Percentiles rank a stretch among this genome's conserved stretches.
Conservation (phyloP, 2,797 vertebrate species). For the Eidolon dupreanum region DNA sequence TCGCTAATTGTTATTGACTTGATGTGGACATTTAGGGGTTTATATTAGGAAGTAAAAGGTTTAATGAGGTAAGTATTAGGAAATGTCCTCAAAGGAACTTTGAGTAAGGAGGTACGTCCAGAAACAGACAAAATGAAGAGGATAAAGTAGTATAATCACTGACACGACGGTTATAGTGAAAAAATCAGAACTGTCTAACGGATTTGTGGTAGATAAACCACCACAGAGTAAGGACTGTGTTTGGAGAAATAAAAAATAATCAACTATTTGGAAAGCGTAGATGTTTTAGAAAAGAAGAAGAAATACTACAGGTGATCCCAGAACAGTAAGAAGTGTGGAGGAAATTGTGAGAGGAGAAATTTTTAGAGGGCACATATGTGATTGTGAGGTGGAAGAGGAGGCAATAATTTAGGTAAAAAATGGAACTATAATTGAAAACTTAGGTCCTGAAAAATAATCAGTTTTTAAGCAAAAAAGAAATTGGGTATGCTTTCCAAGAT, state of each 20-base stretch:
- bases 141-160: not conserved
- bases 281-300: not conserved
- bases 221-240: not conserved
- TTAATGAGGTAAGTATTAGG: not conserved
- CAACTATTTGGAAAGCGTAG: not conserved
- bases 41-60: not conserved
- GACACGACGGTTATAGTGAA: not conserved
- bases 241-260: not conserved
- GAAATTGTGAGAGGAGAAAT: not conserved
- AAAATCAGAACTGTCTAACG: not conserved
- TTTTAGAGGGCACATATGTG: not conserved
- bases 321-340: not conserved
- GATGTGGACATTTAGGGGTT: not conserved
- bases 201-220: not conserved
- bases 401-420: not conserved
- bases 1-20: not conserved
- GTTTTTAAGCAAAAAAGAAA: not conserved
- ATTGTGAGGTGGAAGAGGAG: rapidly evolving
- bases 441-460: not conserved
- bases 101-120: not conserved
- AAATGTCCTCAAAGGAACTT: not conserved
- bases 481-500: not conserved
- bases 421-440: no score
- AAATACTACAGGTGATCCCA: not conserved
- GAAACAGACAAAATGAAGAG: not conserved